Base-by-base conservation (phyloP, 2,888 invertebrate species). In the Prosopocoilus inquinatus region DNA sequence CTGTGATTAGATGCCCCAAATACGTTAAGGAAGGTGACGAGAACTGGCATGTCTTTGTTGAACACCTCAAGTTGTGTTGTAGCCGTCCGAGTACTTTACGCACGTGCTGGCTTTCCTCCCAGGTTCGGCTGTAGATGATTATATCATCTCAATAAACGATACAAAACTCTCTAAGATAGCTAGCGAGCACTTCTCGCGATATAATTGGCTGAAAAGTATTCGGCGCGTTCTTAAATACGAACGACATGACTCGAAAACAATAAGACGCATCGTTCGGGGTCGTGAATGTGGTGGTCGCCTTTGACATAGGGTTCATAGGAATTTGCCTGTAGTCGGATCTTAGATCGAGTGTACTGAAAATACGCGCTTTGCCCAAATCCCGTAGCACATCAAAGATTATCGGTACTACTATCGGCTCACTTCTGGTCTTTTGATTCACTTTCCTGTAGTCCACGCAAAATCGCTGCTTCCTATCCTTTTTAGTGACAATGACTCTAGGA, bases 201-300 rank as follows among this genome's bases (percentile, higher is more conserved):
- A 57, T 13, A 1, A 67, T 47, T n/a, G 66, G 41, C 41, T 64
- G 62, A 41, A 56, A 58, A 9, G 57, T 59, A 34, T 53, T 54
- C 8, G 64, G 58, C 9, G 58, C 53, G 53, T 67, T 67, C 15
- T 38, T 20, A 7, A 64, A 20, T 1, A 63, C 64, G 56, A 66
- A 67, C 0, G 64, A 62, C 53, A 66, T 50, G 9, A 55, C 57
- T 1, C 11, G 47, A 48, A 64, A 70, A 32, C 72, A 62, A 50
- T 47, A 57, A 1, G 52, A 36, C 2, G 70, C 71, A 20, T 66
- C 53, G 9, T 66, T 62, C 2, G 66, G 64, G 0, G 71, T 62
- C n/a, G 60, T 55, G 59, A 72, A 73, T 3, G 70, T 69, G 15
- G 69, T 69, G 50, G 68, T 67, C 46, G 66, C 65, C 13, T 11